Conservation (phyloP, 2,797 vertebrate genomes). For the Salmo trutta region DNA sequence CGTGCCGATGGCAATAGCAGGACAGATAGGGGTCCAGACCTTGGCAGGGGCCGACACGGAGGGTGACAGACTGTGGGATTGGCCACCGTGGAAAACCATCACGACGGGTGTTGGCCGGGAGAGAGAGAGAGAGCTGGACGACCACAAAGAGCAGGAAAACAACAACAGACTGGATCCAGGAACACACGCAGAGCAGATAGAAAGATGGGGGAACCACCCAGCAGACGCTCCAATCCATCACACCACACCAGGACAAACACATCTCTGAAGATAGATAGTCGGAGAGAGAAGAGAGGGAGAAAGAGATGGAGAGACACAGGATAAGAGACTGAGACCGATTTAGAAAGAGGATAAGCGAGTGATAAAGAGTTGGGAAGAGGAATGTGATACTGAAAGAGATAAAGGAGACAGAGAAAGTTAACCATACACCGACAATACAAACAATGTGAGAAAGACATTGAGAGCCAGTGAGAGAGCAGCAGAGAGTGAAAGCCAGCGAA, state of each 20-base stretch:
- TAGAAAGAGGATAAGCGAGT: background rate
- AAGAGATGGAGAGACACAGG: background rate
- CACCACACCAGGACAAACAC: slow-evolving; percentile 1
- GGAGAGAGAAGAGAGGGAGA: slow-evolving; percentile 1
- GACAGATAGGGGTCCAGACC: background rate
- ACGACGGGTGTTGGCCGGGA: background rate
- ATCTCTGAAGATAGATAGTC: background rate
- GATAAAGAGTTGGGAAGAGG: background rate
- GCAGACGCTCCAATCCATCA: background rate
- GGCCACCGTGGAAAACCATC: background rate
- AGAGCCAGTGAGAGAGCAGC: slow-evolving; percentile 7
- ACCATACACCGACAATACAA: background rate
- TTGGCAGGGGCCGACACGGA: background rate
- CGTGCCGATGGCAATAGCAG: background rate
- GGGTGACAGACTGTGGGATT: slow-evolving; percentile 6
- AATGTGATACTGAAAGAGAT: slow-evolving; percentile 9
- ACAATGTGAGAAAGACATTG: background rate
- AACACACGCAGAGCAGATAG: too few species aligned
- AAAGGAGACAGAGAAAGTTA: slow-evolving; percentile 2
- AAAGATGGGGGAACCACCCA: background rate
- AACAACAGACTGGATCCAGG: background rate
- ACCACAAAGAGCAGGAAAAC: background rate
- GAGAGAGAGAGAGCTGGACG: background rate
- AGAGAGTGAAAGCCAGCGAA: slow-evolving; percentile 1
- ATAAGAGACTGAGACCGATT: background rate